A percentile compares a stretch with the other conserved stretches of the same genome.
Evolutionary conservation across 2,888 invertebrate species (phyloP).

Genomic region (Lasius platythorax): DNA sequence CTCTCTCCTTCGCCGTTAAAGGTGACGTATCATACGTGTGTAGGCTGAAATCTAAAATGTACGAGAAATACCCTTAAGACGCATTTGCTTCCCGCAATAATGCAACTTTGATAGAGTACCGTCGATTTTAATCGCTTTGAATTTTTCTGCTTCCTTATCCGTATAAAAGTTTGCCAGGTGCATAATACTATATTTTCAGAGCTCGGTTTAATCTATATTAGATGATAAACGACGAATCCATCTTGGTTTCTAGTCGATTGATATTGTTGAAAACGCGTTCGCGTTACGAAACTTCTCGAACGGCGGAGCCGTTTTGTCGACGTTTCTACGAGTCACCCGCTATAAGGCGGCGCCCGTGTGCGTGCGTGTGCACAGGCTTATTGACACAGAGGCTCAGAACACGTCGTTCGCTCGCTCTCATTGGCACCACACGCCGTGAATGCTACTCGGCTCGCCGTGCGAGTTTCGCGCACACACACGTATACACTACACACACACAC

Average conservation of each 20-base stretch:
- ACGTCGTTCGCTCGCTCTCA: constrained; percentile 61
- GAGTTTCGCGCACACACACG: constrained; percentile 57
- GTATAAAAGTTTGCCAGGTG: background rate
- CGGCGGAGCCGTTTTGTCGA: background rate
- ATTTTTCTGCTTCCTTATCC: background rate
- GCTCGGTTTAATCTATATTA: background rate
- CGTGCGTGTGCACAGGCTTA: constrained; percentile 19
- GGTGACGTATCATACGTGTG: background rate
- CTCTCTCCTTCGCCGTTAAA: constrained; percentile 19
- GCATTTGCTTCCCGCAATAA: no score
- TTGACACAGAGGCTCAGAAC: constrained; percentile 53
- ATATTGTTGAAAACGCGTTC: background rate
- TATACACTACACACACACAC: constrained; percentile 5
- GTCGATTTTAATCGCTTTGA: background rate
- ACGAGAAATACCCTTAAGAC: background rate
- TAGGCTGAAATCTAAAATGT: background rate
- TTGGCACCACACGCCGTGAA: constrained; percentile 65
- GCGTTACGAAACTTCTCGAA: background rate
- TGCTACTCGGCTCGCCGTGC: constrained; percentile 64
- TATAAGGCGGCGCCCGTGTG: background rate
- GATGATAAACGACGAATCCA: background rate
- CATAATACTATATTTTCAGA: background rate
- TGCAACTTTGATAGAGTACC: background rate
- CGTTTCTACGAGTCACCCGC: constrained; percentile 34
- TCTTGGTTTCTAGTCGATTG: background rate